Evolutionary conservation across 1,140 invertebrate genomes (phyloP), one percentile per base, ranked within the genome.

Genomic region (Neotoxoptera formosana): DNA sequence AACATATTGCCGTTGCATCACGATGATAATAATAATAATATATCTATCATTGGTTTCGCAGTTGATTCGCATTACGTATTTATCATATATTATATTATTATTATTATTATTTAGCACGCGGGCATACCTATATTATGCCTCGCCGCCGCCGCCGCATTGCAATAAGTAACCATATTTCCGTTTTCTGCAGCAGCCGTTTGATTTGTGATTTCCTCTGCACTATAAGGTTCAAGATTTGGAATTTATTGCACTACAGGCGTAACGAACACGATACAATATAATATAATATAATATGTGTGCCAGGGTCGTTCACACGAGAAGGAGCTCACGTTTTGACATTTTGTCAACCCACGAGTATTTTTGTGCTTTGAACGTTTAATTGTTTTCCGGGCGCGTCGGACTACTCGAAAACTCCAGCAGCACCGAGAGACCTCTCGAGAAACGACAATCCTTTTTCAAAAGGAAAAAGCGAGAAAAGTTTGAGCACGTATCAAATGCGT

Each of bases 151-250:
- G 48, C 8, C 30, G n/a, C 45, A 47, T 47, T 47, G 45, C 45
- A 47, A 47, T 87, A 87, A 87, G 45, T 48, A 47, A 47, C 84
- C 30, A 45, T 67, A 67, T 88, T 88, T 88, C 86, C 86, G 86
- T 88, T 88, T 88, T 51, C 17, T 34, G 30, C 30, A 45, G 41
- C n/a, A 30, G n/a, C 20, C 41, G 41, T 51, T 88, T 88, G 86
- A 88, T 88, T 88, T 88, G 86, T 88, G 86, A 88, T 88, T 88
- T 88, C 86, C 86, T 88, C 86, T 48, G 86, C 8, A 34, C 30
- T 88, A 20, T 51, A 51, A 48, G 20, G 45, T 51, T 88, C 30
- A 34, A 51, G 48, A 48, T 34, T 88, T n/a, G 86, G 30, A 88
- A 88, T 88, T 20, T 51, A 88, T 88, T 51, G 7, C 47, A 88